phyloP scores from a whole-genome alignment of 2,888 invertebrate species.

The Apoda limacodes region DNA sequence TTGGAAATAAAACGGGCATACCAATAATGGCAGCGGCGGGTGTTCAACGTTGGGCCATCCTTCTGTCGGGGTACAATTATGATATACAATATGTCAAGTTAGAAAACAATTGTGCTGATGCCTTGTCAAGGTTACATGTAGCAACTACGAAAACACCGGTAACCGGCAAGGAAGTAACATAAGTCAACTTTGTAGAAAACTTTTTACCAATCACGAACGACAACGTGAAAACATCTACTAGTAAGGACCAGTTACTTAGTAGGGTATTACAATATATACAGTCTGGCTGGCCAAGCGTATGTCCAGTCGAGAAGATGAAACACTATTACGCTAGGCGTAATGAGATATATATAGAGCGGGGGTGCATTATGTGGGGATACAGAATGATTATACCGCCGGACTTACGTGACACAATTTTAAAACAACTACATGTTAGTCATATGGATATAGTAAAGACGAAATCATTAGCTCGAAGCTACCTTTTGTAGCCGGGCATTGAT shows the following conservation, averaged over 20 bases:
- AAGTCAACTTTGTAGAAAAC: constrained; percentile 5
- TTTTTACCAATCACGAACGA: constrained; percentile 5
- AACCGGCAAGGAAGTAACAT: too few species aligned
- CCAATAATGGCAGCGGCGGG: constrained; percentile 25
- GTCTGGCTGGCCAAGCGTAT: constrained; percentile 5
- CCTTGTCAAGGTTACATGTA: constrained; percentile 19
- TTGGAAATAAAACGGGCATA: constrained; percentile 24
- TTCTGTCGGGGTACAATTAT: constrained; percentile 28
- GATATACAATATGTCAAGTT: constrained; percentile 17
- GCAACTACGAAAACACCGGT: too few species aligned
- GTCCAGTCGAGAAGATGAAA: constrained; percentile 1
- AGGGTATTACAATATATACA: constrained; percentile 2
- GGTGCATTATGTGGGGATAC: constrained; percentile 7
- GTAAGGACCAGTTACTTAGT: neutral
- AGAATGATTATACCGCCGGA: too few species aligned
- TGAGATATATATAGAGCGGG: constrained; percentile 4
- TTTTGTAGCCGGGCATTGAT: too few species aligned
- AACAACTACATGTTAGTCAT: too few species aligned
- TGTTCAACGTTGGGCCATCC: constrained; percentile 27
- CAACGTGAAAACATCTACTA: neutral
- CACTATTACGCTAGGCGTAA: constrained; percentile 3
- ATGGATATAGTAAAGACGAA: too few species aligned
- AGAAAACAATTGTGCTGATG: constrained; percentile 19
- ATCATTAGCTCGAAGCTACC: too few species aligned
- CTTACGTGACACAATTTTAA: too few species aligned